Evolutionary conservation across 2,113 vertebrate genomes (phyloP), one percentile per base, ranked within the genome.

Genomic region (Rafetus swinhoei): DNA sequence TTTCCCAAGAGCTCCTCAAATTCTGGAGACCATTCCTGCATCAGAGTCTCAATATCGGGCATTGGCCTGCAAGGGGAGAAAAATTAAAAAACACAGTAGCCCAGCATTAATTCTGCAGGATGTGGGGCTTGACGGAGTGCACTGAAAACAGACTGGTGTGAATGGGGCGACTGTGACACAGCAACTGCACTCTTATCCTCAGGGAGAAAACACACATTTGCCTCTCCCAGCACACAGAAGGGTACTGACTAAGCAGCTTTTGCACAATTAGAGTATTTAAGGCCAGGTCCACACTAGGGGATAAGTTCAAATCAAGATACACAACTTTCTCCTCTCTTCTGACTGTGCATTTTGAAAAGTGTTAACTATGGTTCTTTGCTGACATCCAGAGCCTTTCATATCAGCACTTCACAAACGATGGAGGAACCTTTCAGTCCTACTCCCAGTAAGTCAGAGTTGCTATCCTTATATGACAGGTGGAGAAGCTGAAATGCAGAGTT

Each of bases 1-100:
- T 99, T 98, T 84, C 98, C 98, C 91, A 99, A 95, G 89, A 99
- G 98, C 59, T 99, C 99, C 96, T 99, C 99, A 95, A 99, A 98
- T 86, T 99, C 99, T 0, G 98, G 94, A 1, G 99, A 98, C 99
- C 99, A 99, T 92, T 99, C 99, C 96, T 99, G 99, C 99, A 99
- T 99, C 90, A 99, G 97, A 0, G 93, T 97, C 92, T 99, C 99
- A 0, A 99, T 99, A 93, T 99, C 99, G 0, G 99, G 99, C 99
- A 99, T 99, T 1, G 98, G 95, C 54, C 99, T 99, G 90, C 10
- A 90, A 1, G 74, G 27, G 57, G 3, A 93, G 16, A 79, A 50
- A 80, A 16, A 35, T 22, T 83, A 79, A 79, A 50, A 77, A 1
- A 24, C n/a, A 77, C 22, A 50, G 24, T 15, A 50, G 7, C 24